Conservation (phyloP, 2,888 invertebrate species). For the Agrochola circellaris region DNA sequence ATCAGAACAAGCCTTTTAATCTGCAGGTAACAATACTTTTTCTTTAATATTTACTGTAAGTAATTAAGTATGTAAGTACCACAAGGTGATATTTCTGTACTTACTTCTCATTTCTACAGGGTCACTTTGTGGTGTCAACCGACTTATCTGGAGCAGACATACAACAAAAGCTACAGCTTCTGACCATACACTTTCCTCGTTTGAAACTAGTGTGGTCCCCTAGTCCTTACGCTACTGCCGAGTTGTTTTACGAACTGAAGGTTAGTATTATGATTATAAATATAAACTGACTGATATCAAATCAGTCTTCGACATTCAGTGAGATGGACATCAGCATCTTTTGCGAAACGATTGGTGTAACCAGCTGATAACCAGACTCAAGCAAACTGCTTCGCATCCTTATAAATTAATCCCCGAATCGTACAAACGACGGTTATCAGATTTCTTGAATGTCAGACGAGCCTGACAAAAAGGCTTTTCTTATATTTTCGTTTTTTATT, state of each 20-base stretch:
- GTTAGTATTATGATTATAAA: conserved; percentile 78
- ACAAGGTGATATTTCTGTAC: not conserved
- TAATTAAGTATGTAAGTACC: not conserved
- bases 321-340: not conserved
- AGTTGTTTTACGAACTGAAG: conserved; percentile 98
- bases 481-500: not conserved
- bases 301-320: not conserved
- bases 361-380: not conserved
- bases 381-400: not conserved
- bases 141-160: conserved; percentile 95
- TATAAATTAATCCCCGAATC: not conserved
- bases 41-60: not conserved
- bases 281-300: not conserved
- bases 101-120: conserved; percentile 87
- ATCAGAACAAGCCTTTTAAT: conserved; percentile 97
- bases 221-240: conserved; percentile 98
- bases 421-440: not conserved
- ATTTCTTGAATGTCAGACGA: not conserved
- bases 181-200: conserved; percentile 98
- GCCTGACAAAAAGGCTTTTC: not conserved
- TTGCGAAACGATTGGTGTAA: not conserved
- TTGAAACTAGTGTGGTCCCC: conserved; percentile 98
- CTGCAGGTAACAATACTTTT: conserved; percentile 92
- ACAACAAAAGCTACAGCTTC: conserved; percentile 96
- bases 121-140: conserved; percentile 94